Evolutionary conservation across 2,888 invertebrate species (phyloP), one percentile per base, ranked within the genome.

Genomic region (Drosophila lutescens): DNA sequence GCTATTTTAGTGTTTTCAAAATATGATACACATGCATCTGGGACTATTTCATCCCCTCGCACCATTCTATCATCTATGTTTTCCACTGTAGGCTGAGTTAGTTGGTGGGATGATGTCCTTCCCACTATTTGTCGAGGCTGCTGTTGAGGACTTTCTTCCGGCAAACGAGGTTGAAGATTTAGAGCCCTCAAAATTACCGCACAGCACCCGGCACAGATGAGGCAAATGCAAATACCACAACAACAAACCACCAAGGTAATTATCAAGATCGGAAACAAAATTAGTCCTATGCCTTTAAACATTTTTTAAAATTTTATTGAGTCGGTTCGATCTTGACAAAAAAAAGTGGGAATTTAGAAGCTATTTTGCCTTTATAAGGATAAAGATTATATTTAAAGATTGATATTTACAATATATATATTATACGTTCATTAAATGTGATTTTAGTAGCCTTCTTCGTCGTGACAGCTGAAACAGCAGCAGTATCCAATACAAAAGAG

Each of bases 381-480:
- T 30, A 8, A 30, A 30, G 7, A 30, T 30, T 30, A 26, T 26
- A 26, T 26, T 26, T 26, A 4, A 26, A 26, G 26, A 26, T 26
- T 26, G 0, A 26, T 26, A 26, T 26, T 26, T 26, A 26, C 26
- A 26, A 26, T 26, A 26, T 5, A 26, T 26, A 26, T 6, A 26
- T 26, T 26, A 6, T 26, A 26, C 5, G 26, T 26, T 26, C 26
- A 26, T 26, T 5, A 26, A 0, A 26, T 12, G 5, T 34, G 34
- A 34, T 34, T 34, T 34, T 38, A 38, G 13, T 38, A 38, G 13
- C n/a, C 38, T 4, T 38, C 38, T 38, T n/a, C 13, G 38, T 38
- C n/a, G 8, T 7, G 4, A 13, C 56, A 66, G 9, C 12, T 8
- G 26, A 67, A 69, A 13, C 58, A 54, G 9, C 49, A 69, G 38